Base-by-base conservation (phyloP, 1,140 invertebrate genomes). In the Drosophila mayri region DNA sequence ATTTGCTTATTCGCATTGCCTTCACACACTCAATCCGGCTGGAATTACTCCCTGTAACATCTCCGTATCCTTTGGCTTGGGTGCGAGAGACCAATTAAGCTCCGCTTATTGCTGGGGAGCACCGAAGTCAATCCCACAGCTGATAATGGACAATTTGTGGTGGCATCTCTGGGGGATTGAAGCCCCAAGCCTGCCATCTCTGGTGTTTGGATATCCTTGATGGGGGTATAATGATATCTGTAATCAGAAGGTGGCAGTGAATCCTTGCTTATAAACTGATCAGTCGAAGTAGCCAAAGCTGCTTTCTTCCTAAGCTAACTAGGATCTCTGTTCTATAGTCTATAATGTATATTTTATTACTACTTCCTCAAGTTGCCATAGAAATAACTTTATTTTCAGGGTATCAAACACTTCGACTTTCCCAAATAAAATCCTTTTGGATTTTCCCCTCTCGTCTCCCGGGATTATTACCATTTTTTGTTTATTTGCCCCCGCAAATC, bases 11-110 rank as follows among this genome's bases (percentile, higher is more conserved):
- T 46, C 25, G 25, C 25, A 25, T 25, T 25, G 25, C 25, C 25
- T 25, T 25, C 32, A 47, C 28, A 30, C 41, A 32, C 10, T 14
- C 35, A 37, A 60, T 52, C 18, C 37, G 25, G 28, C 6, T 4
- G 35, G 28, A 64, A 35, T 25, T 41, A n/a, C 58, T 46, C 12
- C 20, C 20, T n/a, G 2, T 46, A 46, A 67, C 47, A 44, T 25
- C 25, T 20, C 3, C 14, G 32, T 41, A 61, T 61, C 41, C 25
- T 12, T 30, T 44, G 46, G 38, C 20, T 16, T 9, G 14, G 54
- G 32, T 57, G 75, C 63, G 79, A 32, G 61, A 73, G 76, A 65
- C 76, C 84, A 88, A 88, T 80, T 88, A 87, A 61, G 73, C 60
- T 43, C 38, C 65, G 82, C 79, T 86, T 81, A 81, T 74, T 76